Conservation (phyloP, 2,888 invertebrate species). For the Mycogona germanica region DNA sequence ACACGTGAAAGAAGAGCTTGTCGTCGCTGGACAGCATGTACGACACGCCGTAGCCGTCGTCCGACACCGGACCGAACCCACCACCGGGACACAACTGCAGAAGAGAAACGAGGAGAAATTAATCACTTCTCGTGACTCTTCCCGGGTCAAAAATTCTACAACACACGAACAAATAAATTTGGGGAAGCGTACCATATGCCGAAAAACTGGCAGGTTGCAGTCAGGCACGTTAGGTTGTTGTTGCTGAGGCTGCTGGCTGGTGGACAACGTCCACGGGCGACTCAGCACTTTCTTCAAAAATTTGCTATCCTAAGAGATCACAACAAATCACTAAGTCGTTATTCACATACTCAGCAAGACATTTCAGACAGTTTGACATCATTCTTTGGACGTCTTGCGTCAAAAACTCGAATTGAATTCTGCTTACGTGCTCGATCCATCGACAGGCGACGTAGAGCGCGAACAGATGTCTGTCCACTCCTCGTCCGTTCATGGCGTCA, state of each 20-base stretch:
- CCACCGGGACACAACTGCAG: constrained; percentile 39
- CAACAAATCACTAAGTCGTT: background rate
- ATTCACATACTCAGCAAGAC: background rate
- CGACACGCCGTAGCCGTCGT: constrained; percentile 39
- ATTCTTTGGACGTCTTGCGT: background rate
- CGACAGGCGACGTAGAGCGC: constrained; percentile 38
- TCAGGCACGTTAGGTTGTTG: constrained; percentile 35
- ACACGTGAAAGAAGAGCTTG: constrained; percentile 39
- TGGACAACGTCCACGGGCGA: constrained; percentile 40
- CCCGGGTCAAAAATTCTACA: too few species aligned
- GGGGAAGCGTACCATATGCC: constrained; percentile 32
- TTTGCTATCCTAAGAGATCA: constrained; percentile 32
- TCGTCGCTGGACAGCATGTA: constrained; percentile 40
- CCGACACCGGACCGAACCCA: constrained; percentile 41
- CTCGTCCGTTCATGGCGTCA: constrained; percentile 40
- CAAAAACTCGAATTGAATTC: background rate
- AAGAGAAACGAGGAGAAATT: background rate
- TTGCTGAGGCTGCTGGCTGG: constrained; percentile 41
- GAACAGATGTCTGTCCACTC: constrained; percentile 40
- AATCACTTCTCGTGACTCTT: too few species aligned
- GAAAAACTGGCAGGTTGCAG: constrained; percentile 34
- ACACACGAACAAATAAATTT: background rate
- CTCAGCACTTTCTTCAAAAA: constrained; percentile 37
- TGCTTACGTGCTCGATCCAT: constrained; percentile 38
- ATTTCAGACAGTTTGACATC: background rate